These are phyloP conservation scores for Brachypalpus laphriformis DNA, from an alignment of 2,888 invertebrate genomes.

Conservation along the genomic window DNA sequence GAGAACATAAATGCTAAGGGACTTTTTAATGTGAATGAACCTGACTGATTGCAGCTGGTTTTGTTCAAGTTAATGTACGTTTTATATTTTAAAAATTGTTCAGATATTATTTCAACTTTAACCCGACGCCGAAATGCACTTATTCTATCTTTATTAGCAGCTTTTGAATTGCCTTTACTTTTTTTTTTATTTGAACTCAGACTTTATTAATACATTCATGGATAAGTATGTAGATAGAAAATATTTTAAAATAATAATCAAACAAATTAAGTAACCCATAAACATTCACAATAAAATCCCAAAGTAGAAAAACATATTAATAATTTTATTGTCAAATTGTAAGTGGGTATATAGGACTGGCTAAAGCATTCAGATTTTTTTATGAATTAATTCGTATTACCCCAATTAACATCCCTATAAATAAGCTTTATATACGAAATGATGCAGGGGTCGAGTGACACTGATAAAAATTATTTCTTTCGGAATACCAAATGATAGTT, in stretches of 20 bases:
- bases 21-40: conserved; percentile 73
- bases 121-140: conserved; percentile 52
- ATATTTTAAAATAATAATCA: conserved; percentile 6
- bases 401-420: conserved; percentile 16
- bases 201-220: conserved; percentile 32
- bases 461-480: conserved; percentile 19
- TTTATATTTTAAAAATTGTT: conserved; percentile 22
- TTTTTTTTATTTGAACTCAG: conserved; percentile 19
- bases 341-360: neutral
- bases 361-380: conserved; percentile 37
- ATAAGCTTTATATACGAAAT: conserved; percentile 32
- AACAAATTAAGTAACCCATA: conserved; percentile 2
- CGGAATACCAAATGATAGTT: conserved; percentile 6
- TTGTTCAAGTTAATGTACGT: conserved; percentile 66
- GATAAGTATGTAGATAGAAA: conserved; percentile 27
- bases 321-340: conserved; percentile 2
- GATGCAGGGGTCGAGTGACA: conserved; percentile 44
- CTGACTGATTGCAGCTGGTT: conserved; percentile 78
- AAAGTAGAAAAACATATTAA: neutral
- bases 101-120: conserved; percentile 43
- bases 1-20: conserved; percentile 61
- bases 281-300: conserved; percentile 30
- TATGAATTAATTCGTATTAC: conserved; percentile 28
- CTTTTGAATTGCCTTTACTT: conserved; percentile 47
- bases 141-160: conserved; percentile 22